Evolutionary conservation across 2,888 invertebrate genomes (phyloP).

Genomic region (Epinotia demarniana): DNA sequence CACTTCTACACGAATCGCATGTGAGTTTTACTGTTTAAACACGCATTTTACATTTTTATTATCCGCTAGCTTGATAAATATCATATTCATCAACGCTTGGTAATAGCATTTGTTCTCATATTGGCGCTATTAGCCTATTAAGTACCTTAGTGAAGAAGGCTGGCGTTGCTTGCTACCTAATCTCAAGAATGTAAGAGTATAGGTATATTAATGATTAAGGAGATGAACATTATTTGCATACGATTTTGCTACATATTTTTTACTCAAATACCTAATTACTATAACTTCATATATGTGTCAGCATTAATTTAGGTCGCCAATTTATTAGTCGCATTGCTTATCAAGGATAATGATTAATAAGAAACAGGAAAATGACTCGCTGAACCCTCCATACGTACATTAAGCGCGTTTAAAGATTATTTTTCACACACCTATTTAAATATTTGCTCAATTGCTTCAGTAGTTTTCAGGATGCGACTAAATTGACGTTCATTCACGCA

Average conservation of each 20-base stretch:
- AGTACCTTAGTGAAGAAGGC: too few species aligned
- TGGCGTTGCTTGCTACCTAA: too few species aligned
- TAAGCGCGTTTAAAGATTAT: background rate
- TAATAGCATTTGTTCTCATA: background rate
- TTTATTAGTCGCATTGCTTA: background rate
- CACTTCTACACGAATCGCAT: constrained; percentile 23
- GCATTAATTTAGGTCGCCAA: background rate
- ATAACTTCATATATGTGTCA: too few species aligned
- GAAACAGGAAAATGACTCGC: background rate
- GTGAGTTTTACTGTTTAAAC: constrained; percentile 34
- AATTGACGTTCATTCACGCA: constrained; percentile 19
- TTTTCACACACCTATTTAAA: constrained; percentile 22
- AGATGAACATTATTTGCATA: background rate
- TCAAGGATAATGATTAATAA: background rate
- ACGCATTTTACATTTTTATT: background rate
- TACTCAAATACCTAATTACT: too few species aligned
- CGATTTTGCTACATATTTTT: background rate
- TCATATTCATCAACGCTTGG: background rate
- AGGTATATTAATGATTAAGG: background rate
- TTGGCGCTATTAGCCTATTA: too few species aligned
- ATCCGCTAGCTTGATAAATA: background rate
- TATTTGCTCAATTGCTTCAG: constrained; percentile 31
- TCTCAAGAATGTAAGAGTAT: too few species aligned
- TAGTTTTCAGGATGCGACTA: constrained; percentile 17
- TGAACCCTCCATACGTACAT: background rate